Evolutionary conservation across 2,797 vertebrate species (phyloP).

Genomic region (Nothura maculosa): DNA sequence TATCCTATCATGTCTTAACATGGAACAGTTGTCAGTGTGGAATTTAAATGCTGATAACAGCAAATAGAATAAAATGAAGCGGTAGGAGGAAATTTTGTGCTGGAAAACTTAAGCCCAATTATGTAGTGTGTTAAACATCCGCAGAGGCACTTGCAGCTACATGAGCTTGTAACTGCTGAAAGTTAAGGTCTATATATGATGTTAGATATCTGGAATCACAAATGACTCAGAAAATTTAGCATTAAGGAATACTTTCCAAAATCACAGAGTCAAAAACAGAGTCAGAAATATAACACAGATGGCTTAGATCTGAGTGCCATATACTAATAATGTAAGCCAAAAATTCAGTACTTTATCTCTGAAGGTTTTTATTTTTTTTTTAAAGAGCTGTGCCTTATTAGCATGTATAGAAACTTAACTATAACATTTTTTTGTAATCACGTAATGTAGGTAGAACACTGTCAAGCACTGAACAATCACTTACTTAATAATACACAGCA

Average conservation of each 20-base stretch:
- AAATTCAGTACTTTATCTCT: background rate
- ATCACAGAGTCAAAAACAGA: background rate
- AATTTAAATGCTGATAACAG: background rate
- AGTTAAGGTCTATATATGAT: background rate
- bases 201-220: background rate
- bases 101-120: background rate
- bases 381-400: too few relatives aligned
- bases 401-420: too few relatives aligned
- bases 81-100: background rate
- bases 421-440: background rate
- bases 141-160: background rate
- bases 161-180: background rate
- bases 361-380: background rate
- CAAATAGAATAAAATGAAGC: background rate
- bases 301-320: background rate
- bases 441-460: background rate
- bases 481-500: background rate
- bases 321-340: background rate
- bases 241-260: background rate
- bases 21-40: background rate
- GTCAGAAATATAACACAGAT: background rate
- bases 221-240: background rate
- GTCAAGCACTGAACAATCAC: background rate
- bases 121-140: background rate
- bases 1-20: background rate